Base-by-base conservation (phyloP, 2,113 vertebrate genomes). In the Corythornis cristatus region DNA sequence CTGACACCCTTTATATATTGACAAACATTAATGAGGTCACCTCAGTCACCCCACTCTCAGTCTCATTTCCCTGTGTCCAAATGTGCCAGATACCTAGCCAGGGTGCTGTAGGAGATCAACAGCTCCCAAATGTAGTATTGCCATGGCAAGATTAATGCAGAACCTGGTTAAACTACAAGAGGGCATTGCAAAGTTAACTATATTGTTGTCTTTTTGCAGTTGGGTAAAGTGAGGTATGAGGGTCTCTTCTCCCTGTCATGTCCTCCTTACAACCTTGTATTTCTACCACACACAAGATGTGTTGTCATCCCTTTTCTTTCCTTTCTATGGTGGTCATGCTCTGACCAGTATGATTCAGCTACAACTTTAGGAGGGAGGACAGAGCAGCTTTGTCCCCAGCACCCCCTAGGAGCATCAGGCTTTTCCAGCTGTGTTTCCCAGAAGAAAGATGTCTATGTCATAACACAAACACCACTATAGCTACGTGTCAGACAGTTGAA, bases 381-480 rank as follows among this genome's bases (percentile, higher is more conserved):
- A 35, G 28, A 26, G 31, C 0, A 1, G 4, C 0, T 0, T 6
- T 70, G 9, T 26, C 26, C 79, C 20, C 78, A 54, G 22, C 45
- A 48, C 8, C 13, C 23, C 7, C 7, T 48, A 35, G 75, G 22
- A 43, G 3, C 45, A 33, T 22, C 33, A 6, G 0, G 1, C 12
- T 73, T 67, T 57, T 78, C 61, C 51, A 71, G 26, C 23, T 50
- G 18, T 48, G 15, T 13, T 60, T 75, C 40, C 26, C 17, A 31
- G 62, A 13, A 80, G 2, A 21, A 46, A 35, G 31, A 20, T 33
- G 12, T 25, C 29, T 35, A 1, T 46, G 15, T 23, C 2, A 1
- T 5, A 37, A 26, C 61, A n/a, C 21, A 40, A 12, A 28, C 43
- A 46, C 15, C 11, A 12, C 25, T 40, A 4, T 42, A 82, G 42